Percentiles rank a stretch among this genome's conserved stretches.
Conservation (phyloP, 2,797 vertebrate species). For the Martes flavigula region DNA sequence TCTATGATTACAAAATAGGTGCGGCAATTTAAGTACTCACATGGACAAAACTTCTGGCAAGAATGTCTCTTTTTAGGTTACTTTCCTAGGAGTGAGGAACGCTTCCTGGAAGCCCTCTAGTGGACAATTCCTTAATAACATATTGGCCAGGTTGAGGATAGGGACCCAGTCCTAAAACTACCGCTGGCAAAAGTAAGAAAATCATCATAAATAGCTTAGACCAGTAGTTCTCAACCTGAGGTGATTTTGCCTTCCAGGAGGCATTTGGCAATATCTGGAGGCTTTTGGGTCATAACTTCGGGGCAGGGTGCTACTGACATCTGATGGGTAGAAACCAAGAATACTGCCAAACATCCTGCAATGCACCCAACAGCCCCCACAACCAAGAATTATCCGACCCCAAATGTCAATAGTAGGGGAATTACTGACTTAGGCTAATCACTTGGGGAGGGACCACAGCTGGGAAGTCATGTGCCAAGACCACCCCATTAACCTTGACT, state of each 20-base stretch:
- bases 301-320: not conserved
- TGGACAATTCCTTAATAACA: slow-evolving; percentile 15
- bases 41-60: not conserved
- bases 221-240: not conserved
- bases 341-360: not conserved
- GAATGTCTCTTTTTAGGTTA: not conserved
- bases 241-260: not conserved
- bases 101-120: slow-evolving; percentile 50
- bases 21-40: not conserved
- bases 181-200: not conserved
- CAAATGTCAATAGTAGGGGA: not conserved
- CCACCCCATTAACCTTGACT: not conserved
- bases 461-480: not conserved
- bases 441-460: not conserved
- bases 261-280: not conserved
- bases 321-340: not conserved
- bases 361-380: not conserved
- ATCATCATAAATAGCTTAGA: not conserved
- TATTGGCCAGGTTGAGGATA: not conserved
- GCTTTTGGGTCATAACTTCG: not conserved
- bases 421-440: not conserved
- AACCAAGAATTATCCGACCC: not conserved
- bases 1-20: not conserved
- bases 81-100: not conserved
- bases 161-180: not conserved